These are phyloP conservation scores for Florisuga fusca DNA, from an alignment of 2,797 vertebrate genomes.

Conservation along the genomic window DNA sequence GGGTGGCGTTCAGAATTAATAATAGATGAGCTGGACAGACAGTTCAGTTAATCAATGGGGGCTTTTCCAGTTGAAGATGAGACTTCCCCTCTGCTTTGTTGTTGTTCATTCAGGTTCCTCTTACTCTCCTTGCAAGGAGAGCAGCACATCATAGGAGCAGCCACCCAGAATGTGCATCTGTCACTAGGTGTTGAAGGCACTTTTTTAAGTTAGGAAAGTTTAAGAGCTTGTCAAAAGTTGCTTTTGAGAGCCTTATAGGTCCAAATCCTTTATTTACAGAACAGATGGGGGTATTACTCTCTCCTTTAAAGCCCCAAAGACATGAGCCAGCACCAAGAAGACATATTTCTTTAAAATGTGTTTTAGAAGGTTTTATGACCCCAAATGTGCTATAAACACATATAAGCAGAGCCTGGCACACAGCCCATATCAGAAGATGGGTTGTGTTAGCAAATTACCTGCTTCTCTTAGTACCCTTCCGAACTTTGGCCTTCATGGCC, in stretches of 20 bases:
- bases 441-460: fast-evolving
- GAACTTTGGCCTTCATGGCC: not conserved
- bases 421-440: not conserved
- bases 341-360: not conserved
- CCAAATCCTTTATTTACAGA: not conserved
- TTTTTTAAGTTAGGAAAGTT: not conserved
- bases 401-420: not conserved
- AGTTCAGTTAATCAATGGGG: not conserved
- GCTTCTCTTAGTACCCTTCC: not conserved
- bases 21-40: conserved; percentile 1
- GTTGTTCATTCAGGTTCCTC: not conserved
- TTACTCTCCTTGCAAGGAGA: not conserved
- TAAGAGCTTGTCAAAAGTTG: not conserved
- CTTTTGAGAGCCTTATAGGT: not conserved
- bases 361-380: not conserved
- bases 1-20: conserved; percentile 15
- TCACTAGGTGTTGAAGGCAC: no score
- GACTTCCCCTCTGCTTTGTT: not conserved
- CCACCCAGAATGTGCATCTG: not conserved
- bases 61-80: not conserved
- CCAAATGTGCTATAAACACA: not conserved
- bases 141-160: fast-evolving
- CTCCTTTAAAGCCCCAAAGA: not conserved
- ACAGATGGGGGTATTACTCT: not conserved
- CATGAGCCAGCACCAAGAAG: not conserved